Evolutionary conservation across 1,140 invertebrate species (phyloP).

Genomic region (Ruditapes philippinarum): DNA sequence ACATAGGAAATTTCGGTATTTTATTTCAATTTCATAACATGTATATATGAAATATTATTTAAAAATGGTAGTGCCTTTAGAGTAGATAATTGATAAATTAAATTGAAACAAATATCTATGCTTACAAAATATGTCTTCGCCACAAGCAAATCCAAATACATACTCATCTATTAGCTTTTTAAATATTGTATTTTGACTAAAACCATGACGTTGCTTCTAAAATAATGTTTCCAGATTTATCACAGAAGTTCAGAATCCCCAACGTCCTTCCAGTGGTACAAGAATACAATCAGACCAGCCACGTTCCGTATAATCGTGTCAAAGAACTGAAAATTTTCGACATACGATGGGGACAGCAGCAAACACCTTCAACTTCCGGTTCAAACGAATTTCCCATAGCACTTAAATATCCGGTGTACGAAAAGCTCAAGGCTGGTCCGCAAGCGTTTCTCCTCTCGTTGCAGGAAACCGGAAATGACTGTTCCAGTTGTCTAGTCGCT

Average conservation of each 20-base stretch:
- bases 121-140: too few relatives aligned
- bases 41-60: too few relatives aligned
- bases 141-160: too few relatives aligned
- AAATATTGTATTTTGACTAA: too few relatives aligned
- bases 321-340: slow-evolving; percentile 15
- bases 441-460: slow-evolving; percentile 22
- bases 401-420: slow-evolving; percentile 10
- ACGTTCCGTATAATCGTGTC: neutral
- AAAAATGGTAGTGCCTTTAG: too few relatives aligned
- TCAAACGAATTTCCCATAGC: neutral
- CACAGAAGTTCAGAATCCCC: neutral
- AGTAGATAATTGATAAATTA: too few relatives aligned
- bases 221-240: slow-evolving; percentile 38
- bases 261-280: slow-evolving; percentile 6
- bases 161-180: too few relatives aligned
- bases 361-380: neutral
- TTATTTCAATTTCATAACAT: slow-evolving; percentile 17
- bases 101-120: too few relatives aligned
- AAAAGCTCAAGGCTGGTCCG: slow-evolving; percentile 20
- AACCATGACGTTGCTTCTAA: too few relatives aligned
- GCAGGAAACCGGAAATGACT: neutral
- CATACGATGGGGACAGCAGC: neutral
- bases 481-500: neutral
- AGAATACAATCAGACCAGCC: slow-evolving; percentile 11
- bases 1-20: neutral